Base-by-base conservation (phyloP, 1,140 invertebrate species). In the Drosophila busckii region DNA sequence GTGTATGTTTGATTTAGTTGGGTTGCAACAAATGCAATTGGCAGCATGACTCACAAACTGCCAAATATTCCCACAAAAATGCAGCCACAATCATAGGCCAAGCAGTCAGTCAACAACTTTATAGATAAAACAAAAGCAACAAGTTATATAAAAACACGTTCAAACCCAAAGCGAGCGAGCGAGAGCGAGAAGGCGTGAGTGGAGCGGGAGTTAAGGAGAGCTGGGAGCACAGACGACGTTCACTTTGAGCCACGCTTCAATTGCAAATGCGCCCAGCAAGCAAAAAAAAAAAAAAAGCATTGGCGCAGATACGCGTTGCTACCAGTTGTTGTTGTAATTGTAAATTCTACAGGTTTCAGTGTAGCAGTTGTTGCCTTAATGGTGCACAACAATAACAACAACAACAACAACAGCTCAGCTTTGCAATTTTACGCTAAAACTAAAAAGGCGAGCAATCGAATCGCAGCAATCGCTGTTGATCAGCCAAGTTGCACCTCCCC, bases 141-240 rank as follows among this genome's bases (percentile, higher is more conserved):
- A 73, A 63, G 62, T 80, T 80, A 80, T 80, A 80, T 80, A 80
- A 80, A 73, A 78, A 82, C 73, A 80, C 68, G 73, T 82, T 82
- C 55, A 65, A 53, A 38, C 37, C 10, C 37, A 31, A 49, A 46
- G 55, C 29, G 32, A 44, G 32, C 12, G 22, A 48, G 20, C 19
- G 23, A 52, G 13, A 38, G n/a, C 4, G 31, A 28, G 15, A 41
- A n/a, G n/a, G 8, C 17, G 4, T 26, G 16, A 9, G 20, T 16
- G 16, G 38, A 22, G 6, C 17, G 42, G 5, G 20, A 4, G 32
- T 16, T 15, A 2, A 20, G 25, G 31, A 7, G 26, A 15, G 8
- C 9, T 16, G 7, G 5, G n/a, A 6, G 28, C 5, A 20, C 19
- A 28, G 25, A 46, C 35, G 32, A 64, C 56, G 40, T 46, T 80